Evolutionary conservation across 2,797 vertebrate genomes (phyloP).

Genomic region (Epinephelus awoara): DNA sequence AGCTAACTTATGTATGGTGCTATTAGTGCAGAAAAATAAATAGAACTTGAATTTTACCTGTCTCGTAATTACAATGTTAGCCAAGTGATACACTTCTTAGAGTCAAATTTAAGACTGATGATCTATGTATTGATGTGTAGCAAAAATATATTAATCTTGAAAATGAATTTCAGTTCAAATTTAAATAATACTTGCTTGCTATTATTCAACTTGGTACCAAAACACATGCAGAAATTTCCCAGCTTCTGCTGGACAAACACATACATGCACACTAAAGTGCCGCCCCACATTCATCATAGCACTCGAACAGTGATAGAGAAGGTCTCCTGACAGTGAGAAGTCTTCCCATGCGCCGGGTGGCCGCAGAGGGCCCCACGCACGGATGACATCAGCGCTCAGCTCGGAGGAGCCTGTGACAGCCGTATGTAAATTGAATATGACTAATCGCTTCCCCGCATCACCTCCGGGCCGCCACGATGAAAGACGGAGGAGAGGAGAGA

Average conservation of each 20-base stretch:
- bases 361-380: constrained; percentile 64
- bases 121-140: no score
- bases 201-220: background rate
- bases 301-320: constrained; percentile 36
- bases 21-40: no score
- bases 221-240: constrained; percentile 39
- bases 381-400: constrained; percentile 80
- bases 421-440: constrained; percentile 89
- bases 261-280: constrained; percentile 49
- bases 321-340: constrained; percentile 52
- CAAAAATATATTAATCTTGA: no score
- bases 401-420: constrained; percentile 79
- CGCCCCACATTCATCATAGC: constrained; percentile 68
- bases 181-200: no score
- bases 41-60: no score
- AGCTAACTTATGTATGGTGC: no score
- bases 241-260: constrained; percentile 29
- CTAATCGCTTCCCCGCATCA: constrained; percentile 82
- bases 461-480: constrained; percentile 77
- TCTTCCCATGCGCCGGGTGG: constrained; percentile 77
- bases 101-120: no score
- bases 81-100: no score
- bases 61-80: no score
- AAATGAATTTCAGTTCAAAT: no score
- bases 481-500: constrained; percentile 66